Evolutionary conservation across 2,797 vertebrate species (phyloP), one percentile per base, ranked within the genome.

Genomic region (Falco cherrug): DNA sequence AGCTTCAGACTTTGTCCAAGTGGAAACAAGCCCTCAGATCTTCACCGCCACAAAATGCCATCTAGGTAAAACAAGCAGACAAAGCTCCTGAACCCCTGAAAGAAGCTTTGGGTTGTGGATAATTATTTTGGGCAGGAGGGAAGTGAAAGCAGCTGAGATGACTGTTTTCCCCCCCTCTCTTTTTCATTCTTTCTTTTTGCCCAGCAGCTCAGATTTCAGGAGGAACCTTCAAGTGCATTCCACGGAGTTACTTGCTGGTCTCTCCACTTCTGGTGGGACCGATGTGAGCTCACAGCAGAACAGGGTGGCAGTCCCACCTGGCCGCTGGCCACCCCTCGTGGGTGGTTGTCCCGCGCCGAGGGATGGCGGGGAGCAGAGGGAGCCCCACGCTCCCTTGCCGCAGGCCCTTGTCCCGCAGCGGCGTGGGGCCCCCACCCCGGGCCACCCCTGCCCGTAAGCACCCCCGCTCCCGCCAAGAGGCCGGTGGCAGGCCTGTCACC

Each of bases 311-410:
- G 37, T 21, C 1, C 4, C 60, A 20, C 33, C 31, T 1, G 2
- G 0, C 24, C 6, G 4, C 33, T 0, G 0, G 12, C 35, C 17
- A 29, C 51, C 26, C 24, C 15, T 57, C 8, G 8, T 54, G 48
- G 35, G 14, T 1, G 4, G 11, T 48, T 67, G 20, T 28, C 48
- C 43, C 1, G 0, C 3, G 1, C 11, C 3, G 16, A 5, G 1
- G 20, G 8, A 11, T 0, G 4, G 4, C 29, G 1, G 1, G 16
- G 26, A 59, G 26, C 3, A 4, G n/a, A 47, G 59, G 48, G 9
- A 21, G 76, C 39, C 48, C 54, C 19, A 31, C 3, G 3, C 6
- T 68, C n/a, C 54, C 43, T 33, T 39, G 33, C 25, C 1, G 0
- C 26, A 7, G 19, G 25, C 20, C 35, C 43, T 77, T 54, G 35